Base-by-base conservation (phyloP, 2,888 invertebrate genomes). In the Spisula subtruncata region DNA sequence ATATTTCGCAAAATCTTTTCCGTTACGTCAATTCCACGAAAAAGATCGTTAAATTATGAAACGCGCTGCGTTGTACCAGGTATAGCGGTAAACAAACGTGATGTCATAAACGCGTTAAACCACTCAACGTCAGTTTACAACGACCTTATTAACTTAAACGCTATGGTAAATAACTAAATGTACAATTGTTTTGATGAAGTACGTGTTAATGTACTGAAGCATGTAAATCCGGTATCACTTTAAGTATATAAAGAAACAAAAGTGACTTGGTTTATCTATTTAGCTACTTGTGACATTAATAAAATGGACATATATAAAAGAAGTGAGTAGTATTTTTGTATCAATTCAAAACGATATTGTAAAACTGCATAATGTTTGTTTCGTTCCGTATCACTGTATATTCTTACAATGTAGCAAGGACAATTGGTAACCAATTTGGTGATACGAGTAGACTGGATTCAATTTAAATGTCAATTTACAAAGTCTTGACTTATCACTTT, bases 281-380 rank as follows among this genome's bases (percentile, higher is more conserved):
- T 75, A 16, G 35, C 32, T 75, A 18, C 25, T 10, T 6, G 60
- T 60, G 60, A 25, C 16, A 32, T 32, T 32, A 35, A 6, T 75
- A 75, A 18, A 18, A 75, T 75, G 75, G 75, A 32, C 32, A 75
- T 16, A 35, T 75, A 32, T 75, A 75, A 75, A 35, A 75, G 35
- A 32, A 32, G 75, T 75, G 75, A 32, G 75, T 75, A 75, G 25
- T 66, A 25, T 25, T 25, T 66, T 66, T 66, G 60, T 66, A 66
- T 25, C 60, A 60, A 60, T n/a, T n/a, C 60, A n/a, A 25, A 10
- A 25, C 5, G 12, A 60, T 66, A 66, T n/a, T 4, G 5, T 25
- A 25, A n/a, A 51, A 41, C 2, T 41, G 41, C 41, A 5, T 2
- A 41, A 41, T 41, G 41, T 41, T 41, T 41, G 41, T 41, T 41